Evolutionary conservation across 2,797 vertebrate species (phyloP).

Genomic region (Pipistrellus pipistrellus): DNA sequence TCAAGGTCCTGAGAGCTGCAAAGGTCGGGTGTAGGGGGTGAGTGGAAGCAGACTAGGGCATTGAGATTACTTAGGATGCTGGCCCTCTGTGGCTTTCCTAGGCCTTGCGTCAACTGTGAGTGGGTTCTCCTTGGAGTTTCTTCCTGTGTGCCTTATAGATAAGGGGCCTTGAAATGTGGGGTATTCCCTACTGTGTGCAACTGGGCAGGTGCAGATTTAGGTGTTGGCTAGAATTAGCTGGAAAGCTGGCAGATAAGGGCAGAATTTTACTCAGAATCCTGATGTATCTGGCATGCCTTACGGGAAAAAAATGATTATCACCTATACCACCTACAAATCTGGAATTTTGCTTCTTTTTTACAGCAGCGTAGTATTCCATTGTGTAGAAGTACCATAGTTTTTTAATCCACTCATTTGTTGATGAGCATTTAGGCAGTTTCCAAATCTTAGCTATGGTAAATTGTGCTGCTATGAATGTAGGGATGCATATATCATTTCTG

Average conservation of each 20-base stretch:
- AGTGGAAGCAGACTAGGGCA: neutral
- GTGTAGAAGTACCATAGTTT: too few species aligned
- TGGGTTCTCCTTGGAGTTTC: neutral
- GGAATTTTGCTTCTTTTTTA: neutral
- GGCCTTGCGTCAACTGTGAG: fast-evolving
- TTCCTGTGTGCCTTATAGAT: neutral
- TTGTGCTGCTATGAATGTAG: too few species aligned
- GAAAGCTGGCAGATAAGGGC: neutral
- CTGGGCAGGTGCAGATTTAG: neutral
- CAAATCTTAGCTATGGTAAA: too few species aligned
- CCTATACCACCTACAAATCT: neutral
- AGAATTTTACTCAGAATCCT: neutral
- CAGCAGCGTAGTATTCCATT: too few species aligned
- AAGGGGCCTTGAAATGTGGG: neutral
- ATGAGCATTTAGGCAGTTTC: too few species aligned
- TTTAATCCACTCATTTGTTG: too few species aligned
- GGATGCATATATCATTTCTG: too few species aligned
- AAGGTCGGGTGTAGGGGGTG: neutral
- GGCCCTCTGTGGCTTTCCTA: fast-evolving
- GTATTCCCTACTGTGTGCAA: neutral
- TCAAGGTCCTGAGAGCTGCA: neutral
- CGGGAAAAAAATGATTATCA: neutral
- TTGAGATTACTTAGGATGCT: neutral
- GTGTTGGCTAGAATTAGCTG: neutral
- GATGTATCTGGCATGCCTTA: neutral